Evolutionary conservation across 2,113 vertebrate genomes (phyloP).

Genomic region (Thymallus thymallus): DNA sequence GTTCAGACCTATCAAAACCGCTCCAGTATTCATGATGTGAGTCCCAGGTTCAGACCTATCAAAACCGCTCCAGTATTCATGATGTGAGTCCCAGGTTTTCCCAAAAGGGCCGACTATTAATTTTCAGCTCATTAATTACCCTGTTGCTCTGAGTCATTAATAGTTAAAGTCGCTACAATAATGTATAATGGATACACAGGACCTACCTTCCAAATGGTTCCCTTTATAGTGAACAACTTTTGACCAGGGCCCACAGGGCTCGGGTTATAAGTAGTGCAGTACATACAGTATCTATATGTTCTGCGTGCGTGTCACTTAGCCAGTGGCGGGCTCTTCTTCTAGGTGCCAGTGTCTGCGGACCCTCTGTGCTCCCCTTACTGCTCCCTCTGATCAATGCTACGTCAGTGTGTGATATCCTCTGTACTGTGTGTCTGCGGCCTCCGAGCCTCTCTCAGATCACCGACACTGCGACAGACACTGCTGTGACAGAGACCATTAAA

Average conservation of each 20-base stretch:
- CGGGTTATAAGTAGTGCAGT: background rate
- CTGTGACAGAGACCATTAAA: conserved; percentile 70
- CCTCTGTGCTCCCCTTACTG: background rate
- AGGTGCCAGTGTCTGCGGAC: background rate
- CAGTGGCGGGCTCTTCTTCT: conserved; percentile 19
- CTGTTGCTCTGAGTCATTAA: conserved; percentile 78
- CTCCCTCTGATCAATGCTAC: background rate
- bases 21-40: conserved; percentile 61
- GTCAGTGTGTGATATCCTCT: background rate
- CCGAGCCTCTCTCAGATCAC: conserved; percentile 59
- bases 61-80: conserved; percentile 49
- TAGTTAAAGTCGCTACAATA: conserved; percentile 78
- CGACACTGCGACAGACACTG: conserved; percentile 52
- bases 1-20: conserved; percentile 29
- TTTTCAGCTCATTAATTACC: conserved; percentile 80
- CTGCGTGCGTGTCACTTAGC: conserved; percentile 63
- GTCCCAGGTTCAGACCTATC: conserved; percentile 42
- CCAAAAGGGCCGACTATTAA: conserved; percentile 70
- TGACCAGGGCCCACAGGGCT: conserved; percentile 36
- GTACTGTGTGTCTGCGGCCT: background rate
- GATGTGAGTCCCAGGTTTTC: conserved; percentile 68
- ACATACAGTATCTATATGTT: conserved; percentile 41
- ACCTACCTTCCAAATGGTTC: conserved; percentile 1
- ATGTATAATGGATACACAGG: conserved; percentile 73
- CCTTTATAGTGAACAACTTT: conserved; percentile 17